These are phyloP conservation scores for Cheirogaleus medius DNA, from an alignment of 2,113 vertebrate species.

Conservation along the genomic window DNA sequence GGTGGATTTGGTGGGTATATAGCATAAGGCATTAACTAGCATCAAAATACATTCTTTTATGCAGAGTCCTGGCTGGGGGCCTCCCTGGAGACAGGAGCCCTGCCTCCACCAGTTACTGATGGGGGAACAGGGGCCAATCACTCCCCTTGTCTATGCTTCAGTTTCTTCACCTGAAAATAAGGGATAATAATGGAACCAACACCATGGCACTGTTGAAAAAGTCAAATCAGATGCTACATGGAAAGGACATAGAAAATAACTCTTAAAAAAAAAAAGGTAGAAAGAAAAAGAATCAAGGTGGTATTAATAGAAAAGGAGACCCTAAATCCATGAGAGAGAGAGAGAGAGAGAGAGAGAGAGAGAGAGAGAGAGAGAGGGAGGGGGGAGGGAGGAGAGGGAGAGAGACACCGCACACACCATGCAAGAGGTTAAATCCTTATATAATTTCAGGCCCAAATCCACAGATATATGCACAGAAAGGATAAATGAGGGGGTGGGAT, in stretches of 20 bases:
- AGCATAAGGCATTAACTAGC: neutral
- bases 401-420: neutral
- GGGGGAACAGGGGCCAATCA: neutral
- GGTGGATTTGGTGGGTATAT: rapidly evolving
- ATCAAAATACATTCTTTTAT: neutral
- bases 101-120: neutral
- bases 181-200: neutral
- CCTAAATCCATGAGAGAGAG: neutral
- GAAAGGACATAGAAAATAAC: neutral
- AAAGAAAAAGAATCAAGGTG: neutral
- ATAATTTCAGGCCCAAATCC: neutral
- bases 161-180: neutral
- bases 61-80: neutral
- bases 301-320: neutral
- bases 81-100: neutral
- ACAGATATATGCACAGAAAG: neutral
- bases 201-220: neutral
- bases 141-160: neutral
- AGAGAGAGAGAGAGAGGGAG: too few relatives aligned
- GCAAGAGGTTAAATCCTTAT: neutral
- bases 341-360: neutral
- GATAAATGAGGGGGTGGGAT: neutral
- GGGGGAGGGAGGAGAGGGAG: too few relatives aligned
- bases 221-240: neutral
- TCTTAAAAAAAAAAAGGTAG: neutral